phyloP scores from a whole-genome alignment of 53 echinoderm and acorn worm species.

The Henricia sp. region DNA sequence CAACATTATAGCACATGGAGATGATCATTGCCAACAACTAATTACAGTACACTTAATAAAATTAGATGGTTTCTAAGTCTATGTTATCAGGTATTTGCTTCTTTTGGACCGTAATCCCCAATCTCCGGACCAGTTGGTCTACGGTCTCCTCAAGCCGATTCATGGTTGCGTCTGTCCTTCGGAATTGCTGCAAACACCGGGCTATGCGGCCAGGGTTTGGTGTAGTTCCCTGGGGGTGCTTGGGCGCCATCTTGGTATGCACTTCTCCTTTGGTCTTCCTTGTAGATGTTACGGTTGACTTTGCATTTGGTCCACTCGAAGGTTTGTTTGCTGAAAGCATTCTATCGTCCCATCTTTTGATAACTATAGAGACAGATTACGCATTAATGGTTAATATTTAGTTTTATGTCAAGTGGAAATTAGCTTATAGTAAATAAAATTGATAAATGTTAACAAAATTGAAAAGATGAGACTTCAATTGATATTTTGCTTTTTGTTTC shows the following conservation, averaged over 20 bases:
- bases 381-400: too few species aligned
- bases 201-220: neutral
- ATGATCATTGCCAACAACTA: too few species aligned
- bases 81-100: neutral
- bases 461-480: too few species aligned
- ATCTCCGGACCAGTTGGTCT: neutral
- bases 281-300: neutral
- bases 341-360: neutral
- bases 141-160: neutral
- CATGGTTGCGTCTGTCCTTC: neutral
- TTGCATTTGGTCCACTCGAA: neutral
- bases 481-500: too few species aligned
- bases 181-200: neutral
- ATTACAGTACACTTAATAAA: neutral
- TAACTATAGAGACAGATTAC: neutral
- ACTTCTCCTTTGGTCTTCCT: neutral
- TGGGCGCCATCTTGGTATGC: neutral
- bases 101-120: neutral
- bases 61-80: constrained; percentile 10
- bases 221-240: neutral
- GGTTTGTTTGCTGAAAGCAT: neutral
- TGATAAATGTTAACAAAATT: too few species aligned
- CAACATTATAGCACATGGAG: too few species aligned
- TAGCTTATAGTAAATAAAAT: too few species aligned
- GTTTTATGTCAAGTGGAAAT: too few species aligned